Evolutionary conservation across 2,888 invertebrate genomes (phyloP).

Genomic region (Lamproptera curius): DNA sequence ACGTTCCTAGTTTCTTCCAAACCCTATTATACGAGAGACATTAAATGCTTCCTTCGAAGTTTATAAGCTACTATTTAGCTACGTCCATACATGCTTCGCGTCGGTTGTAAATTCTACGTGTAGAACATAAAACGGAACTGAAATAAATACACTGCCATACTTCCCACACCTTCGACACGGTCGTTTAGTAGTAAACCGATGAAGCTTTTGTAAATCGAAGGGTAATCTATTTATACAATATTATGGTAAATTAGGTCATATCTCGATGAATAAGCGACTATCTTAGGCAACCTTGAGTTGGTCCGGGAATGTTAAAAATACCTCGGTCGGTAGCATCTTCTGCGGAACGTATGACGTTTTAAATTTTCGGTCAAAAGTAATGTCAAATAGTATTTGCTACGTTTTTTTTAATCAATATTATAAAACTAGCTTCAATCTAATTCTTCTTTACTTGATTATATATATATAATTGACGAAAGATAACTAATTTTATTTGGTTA

Average conservation of each 20-base stretch:
- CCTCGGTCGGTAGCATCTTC: conserved; percentile 50
- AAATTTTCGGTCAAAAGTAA: conserved; percentile 32
- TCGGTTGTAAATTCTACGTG: conserved; percentile 1
- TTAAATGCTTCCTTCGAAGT: too few species aligned
- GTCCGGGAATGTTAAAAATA: conserved; percentile 78
- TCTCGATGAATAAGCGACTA: conserved; percentile 70
- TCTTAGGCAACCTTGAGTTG: conserved; percentile 74
- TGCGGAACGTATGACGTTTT: conserved; percentile 38
- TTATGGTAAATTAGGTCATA: conserved; percentile 73
- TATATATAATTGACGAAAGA: too few species aligned
- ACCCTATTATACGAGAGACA: too few species aligned
- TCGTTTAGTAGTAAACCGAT: conserved; percentile 10
- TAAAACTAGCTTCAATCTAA: too few species aligned
- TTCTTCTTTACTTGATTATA: too few species aligned
- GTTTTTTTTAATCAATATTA: too few species aligned
- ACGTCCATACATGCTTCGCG: background rate
- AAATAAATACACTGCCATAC: conserved; percentile 10
- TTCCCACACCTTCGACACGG: background rate
- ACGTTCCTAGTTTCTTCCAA: background rate
- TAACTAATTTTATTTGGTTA: too few species aligned
- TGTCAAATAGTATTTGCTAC: background rate
- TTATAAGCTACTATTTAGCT: too few species aligned
- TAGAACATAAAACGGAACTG: conserved; percentile 1
- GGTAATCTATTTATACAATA: conserved; percentile 46
- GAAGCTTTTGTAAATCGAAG: conserved; percentile 13